Conservation (phyloP, 2,888 invertebrate species). For the Hesperia comma region DNA sequence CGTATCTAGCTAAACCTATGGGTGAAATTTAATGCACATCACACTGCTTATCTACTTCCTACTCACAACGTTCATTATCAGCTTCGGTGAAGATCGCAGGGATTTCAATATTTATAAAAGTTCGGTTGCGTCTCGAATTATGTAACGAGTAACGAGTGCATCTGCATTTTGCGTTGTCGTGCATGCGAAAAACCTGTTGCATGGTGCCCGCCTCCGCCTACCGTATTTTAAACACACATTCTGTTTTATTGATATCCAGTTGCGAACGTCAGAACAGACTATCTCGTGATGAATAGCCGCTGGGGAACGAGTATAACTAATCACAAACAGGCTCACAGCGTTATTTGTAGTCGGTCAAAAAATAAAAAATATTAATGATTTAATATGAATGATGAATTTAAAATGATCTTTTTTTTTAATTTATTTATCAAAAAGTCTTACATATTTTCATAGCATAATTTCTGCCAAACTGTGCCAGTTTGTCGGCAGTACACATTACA, state of each 20-base stretch:
- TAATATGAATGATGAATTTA: too few relatives aligned
- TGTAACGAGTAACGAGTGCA: constrained; percentile 59
- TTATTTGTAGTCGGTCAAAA: too few relatives aligned
- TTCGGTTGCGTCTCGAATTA: constrained; percentile 48
- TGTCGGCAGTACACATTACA: too few relatives aligned
- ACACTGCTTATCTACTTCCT: background rate
- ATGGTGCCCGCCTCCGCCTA: constrained; percentile 44
- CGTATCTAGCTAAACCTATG: too few relatives aligned
- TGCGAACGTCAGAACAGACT: background rate
- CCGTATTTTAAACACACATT: constrained; percentile 28
- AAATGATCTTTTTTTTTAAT: too few relatives aligned
- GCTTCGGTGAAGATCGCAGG: constrained; percentile 37
- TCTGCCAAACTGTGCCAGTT: too few relatives aligned
- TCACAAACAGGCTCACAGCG: background rate
- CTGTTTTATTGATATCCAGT: constrained; percentile 4
- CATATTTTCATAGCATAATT: too few relatives aligned
- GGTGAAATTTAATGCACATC: too few relatives aligned
- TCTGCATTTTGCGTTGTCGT: constrained; percentile 55
- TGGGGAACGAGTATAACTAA: background rate
- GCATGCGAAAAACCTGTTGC: constrained; percentile 66
- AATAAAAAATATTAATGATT: too few relatives aligned
- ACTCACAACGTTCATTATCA: background rate
- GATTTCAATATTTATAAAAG: constrained; percentile 40
- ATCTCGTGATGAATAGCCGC: background rate
- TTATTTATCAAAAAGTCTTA: too few relatives aligned